Percentiles rank a stretch among this genome's conserved stretches.
Conservation (phyloP, 53 echinoderm and acorn worm genomes). For the Holothuria leucospilota region DNA sequence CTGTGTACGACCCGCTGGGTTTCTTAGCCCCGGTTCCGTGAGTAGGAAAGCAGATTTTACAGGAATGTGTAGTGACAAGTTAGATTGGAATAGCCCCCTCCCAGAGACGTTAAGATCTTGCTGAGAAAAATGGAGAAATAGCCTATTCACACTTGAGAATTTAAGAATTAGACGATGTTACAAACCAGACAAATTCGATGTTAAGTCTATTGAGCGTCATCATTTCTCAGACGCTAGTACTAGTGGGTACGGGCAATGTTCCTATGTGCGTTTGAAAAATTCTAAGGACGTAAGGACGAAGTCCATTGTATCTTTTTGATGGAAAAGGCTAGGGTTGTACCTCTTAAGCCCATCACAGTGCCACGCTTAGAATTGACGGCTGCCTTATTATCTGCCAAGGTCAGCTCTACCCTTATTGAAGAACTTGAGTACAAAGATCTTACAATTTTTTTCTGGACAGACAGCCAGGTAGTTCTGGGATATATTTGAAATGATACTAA, state of each 20-base stretch:
- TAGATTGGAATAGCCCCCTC: slow-evolving; percentile 19
- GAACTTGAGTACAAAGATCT: slow-evolving; percentile 52
- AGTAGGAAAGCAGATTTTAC: no score
- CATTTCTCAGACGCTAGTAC: slow-evolving; percentile 31
- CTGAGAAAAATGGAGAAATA: slow-evolving; percentile 49
- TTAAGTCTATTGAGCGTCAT: background rate
- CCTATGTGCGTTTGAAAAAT: no score
- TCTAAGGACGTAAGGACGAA: no score
- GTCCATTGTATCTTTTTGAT: no score
- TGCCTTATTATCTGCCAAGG: background rate
- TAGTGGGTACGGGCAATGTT: no score
- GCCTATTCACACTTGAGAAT: slow-evolving; percentile 15
- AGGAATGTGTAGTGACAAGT: background rate
- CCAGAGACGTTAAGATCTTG: slow-evolving; percentile 1
- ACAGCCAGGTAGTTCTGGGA: slow-evolving; percentile 56
- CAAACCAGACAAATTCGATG: slow-evolving; percentile 36
- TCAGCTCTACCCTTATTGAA: slow-evolving; percentile 9
- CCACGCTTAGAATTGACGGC: slow-evolving; percentile 21
- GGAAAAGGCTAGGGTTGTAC: background rate
- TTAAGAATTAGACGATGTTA: slow-evolving; percentile 45
- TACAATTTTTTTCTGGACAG: slow-evolving; percentile 66
- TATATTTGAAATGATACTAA: slow-evolving; percentile 54
- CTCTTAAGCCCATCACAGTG: background rate
- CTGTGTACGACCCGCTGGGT: no score
- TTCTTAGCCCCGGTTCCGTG: background rate